Percentiles rank a stretch among this genome's conserved stretches.
Conservation (phyloP, 2,797 vertebrate genomes). For the Gymnothorax javanicus region DNA sequence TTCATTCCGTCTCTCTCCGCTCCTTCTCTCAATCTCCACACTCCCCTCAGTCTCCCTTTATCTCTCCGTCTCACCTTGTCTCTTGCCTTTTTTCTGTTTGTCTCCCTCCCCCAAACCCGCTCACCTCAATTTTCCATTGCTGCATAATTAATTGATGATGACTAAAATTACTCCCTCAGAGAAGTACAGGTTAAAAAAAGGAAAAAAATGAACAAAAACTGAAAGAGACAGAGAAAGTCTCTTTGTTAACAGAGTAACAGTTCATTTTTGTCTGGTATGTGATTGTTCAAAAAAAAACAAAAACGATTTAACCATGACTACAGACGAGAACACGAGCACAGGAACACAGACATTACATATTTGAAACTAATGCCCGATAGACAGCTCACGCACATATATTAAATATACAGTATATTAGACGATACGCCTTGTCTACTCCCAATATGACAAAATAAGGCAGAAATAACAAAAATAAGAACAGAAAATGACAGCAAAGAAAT, state of each 20-base stretch:
- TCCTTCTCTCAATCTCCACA: conserved; percentile 41
- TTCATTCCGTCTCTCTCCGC: conserved; percentile 43
- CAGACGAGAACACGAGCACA: background rate
- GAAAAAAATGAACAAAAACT: conserved; percentile 56
- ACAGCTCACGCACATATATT: background rate
- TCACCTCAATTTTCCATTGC: conserved; percentile 77
- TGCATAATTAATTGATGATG: conserved; percentile 82
- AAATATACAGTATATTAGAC: too few species aligned
- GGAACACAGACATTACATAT: background rate
- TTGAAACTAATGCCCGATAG: background rate
- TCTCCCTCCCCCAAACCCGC: conserved; percentile 40
- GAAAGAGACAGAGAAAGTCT: conserved; percentile 25
- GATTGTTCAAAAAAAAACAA: background rate
- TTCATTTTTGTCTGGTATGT: background rate
- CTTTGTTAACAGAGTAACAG: background rate
- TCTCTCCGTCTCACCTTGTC: conserved; percentile 21
- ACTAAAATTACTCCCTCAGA: conserved; percentile 73
- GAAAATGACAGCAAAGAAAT: background rate
- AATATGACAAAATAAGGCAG: background rate
- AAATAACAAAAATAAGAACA: background rate
- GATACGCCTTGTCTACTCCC: background rate
- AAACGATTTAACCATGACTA: background rate
- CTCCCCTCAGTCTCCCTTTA: conserved; percentile 22
- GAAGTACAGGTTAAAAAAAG: conserved; percentile 33
- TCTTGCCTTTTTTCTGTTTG: conserved; percentile 28